These are phyloP conservation scores for Meloidogyne chitwoodi DNA, from an alignment of 1,140 invertebrate species.

Conservation along the genomic window DNA sequence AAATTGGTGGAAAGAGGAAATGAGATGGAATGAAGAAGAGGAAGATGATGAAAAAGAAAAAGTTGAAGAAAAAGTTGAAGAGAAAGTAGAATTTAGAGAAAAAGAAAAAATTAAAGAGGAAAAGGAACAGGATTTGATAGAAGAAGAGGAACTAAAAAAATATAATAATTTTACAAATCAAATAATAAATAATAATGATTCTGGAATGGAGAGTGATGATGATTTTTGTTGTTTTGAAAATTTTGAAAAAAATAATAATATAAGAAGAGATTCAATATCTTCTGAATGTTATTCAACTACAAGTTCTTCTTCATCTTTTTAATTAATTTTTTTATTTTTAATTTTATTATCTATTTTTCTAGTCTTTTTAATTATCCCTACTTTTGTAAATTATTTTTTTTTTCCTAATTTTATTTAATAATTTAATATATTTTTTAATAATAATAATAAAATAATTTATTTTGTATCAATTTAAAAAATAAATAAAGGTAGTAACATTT, in stretches of 20 bases:
- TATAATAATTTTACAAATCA: no score
- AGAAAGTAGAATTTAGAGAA: no score
- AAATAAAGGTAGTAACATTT: no score
- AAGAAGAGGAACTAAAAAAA: not conserved
- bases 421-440: no score
- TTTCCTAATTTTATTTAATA: no score
- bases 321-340: not conserved
- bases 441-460: no score
- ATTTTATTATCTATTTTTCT: not conserved
- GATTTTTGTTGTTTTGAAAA: not conserved
- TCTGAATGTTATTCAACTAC: not conserved
- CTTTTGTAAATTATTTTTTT: no score
- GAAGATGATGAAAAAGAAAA: not conserved
- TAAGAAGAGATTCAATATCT: not conserved
- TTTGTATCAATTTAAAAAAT: no score
- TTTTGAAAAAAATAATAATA: not conserved
- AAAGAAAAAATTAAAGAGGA: no score
- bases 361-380: no score
- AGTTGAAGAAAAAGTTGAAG: no score
- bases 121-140: not conserved
- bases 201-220: conserved; percentile 16
- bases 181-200: not conserved
- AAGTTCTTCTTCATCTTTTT: not conserved
- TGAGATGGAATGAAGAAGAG: conserved; percentile 39
- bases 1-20: conserved; percentile 47